Conservation (phyloP, 1,140 invertebrate genomes). For the Mercenaria mercenaria region DNA sequence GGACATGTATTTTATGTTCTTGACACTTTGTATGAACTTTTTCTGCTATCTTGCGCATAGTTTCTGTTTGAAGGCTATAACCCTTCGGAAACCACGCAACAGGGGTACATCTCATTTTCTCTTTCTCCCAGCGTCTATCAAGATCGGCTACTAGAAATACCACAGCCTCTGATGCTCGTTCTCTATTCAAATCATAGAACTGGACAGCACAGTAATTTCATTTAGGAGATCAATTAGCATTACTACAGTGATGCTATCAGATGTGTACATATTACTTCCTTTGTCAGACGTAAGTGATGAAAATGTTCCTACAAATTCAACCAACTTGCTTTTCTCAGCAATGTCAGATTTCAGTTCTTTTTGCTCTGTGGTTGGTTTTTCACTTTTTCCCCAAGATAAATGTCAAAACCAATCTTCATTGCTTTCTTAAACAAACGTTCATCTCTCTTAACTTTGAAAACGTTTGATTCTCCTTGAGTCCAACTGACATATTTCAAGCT, state of each 20-base stretch:
- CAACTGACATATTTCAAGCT: not conserved
- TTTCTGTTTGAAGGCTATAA: not conserved
- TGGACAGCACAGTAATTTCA: not conserved
- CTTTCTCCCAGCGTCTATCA: constrained; percentile 27
- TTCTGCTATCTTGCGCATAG: not conserved
- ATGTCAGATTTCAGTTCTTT: constrained; percentile 15
- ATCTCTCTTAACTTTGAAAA: constrained; percentile 24
- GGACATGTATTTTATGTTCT: not conserved
- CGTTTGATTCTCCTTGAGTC: not conserved
- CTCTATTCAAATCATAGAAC: not conserved
- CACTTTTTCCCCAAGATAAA: not conserved
- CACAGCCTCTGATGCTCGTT: constrained; percentile 7
- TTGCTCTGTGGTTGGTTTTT: not conserved
- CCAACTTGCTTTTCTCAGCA: not conserved
- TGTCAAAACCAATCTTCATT: not conserved
- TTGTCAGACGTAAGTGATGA: not conserved
- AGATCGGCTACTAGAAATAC: not conserved
- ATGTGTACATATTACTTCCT: not conserved
- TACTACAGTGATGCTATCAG: not conserved
- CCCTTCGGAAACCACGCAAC: constrained; percentile 36
- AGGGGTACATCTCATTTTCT: not conserved
- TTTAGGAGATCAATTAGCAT: not conserved
- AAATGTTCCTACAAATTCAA: constrained; percentile 16
- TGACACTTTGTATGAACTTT: constrained; percentile 7
- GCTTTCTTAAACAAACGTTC: not conserved